phyloP scores from a whole-genome alignment of 2,797 vertebrate species.

The Anolis apletophallus region DNA sequence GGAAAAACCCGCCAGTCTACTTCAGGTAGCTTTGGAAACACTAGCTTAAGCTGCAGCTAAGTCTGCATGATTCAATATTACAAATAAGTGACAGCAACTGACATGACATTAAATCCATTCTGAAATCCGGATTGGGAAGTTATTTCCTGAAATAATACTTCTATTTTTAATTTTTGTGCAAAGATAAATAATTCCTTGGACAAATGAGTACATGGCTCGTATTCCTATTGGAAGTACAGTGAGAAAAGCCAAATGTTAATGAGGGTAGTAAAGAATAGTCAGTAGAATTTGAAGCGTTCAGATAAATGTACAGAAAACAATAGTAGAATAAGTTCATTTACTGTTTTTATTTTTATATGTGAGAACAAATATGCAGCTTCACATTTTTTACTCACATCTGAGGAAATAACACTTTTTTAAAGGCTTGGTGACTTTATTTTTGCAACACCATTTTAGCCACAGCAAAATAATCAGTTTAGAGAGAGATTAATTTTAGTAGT shows the following conservation, averaged over 20 bases:
- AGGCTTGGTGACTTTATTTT: background rate
- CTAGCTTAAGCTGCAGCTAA: too few species aligned
- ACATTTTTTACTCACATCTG: background rate
- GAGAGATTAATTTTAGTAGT: background rate
- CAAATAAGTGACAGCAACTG: background rate
- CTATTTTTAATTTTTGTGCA: background rate
- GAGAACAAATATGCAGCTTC: background rate
- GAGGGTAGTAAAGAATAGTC: background rate
- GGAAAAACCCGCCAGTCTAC: too few species aligned
- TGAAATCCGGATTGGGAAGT: background rate
- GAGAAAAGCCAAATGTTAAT: background rate
- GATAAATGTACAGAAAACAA: background rate
- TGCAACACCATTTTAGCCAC: background rate
- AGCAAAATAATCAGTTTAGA: background rate
- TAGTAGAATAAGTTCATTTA: background rate
- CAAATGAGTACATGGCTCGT: background rate
- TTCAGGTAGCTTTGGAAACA: too few species aligned
- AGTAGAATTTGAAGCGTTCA: background rate
- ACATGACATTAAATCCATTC: slow-evolving; percentile 26
- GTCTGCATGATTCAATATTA: background rate
- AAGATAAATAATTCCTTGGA: slow-evolving; percentile 6
- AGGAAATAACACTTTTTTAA: background rate
- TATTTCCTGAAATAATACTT: background rate
- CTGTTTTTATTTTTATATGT: slow-evolving; percentile 13
- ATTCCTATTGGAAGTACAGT: background rate